Conservation (phyloP, 2,797 vertebrate genomes). For the Acanthornis magna region DNA sequence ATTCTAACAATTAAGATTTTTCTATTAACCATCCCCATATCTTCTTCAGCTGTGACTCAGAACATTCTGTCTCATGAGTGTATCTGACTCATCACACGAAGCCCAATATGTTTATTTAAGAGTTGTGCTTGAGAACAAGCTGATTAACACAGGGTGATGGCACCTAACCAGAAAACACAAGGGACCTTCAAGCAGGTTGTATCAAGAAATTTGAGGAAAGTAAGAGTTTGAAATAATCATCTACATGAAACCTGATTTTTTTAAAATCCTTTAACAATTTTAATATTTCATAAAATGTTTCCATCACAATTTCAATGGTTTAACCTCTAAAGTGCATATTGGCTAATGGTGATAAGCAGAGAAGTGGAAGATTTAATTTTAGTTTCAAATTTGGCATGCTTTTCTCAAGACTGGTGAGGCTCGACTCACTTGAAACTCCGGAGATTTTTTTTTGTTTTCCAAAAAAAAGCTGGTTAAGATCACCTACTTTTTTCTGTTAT, state of each 20-base stretch:
- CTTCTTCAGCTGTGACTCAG: slow-evolving; percentile 50
- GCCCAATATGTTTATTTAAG: slow-evolving; percentile 48
- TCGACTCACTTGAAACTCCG: not conserved
- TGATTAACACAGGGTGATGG: not conserved
- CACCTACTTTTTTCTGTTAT: not conserved
- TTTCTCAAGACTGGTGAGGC: not conserved
- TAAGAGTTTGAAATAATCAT: not conserved
- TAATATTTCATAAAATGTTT: not conserved
- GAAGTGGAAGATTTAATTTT: not conserved
- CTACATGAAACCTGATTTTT: not conserved
- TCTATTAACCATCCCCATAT: slow-evolving; percentile 54
- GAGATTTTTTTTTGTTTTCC: not conserved
- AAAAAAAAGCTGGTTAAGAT: not conserved
- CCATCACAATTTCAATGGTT: not conserved
- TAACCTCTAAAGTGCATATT: not conserved
- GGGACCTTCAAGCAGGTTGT: not conserved
- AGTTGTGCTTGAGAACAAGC: not conserved
- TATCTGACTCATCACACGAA: slow-evolving; percentile 34
- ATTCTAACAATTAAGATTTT: slow-evolving; percentile 47
- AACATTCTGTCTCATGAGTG: slow-evolving; percentile 20
- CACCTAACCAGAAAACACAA: not conserved
- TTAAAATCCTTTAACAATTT: not conserved
- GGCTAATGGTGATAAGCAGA: not conserved
- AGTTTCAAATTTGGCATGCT: not conserved
- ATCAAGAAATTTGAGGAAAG: not conserved